A percentile compares a stretch with the other conserved stretches of the same genome.
These are phyloP conservation scores for Alentia gelatinosa DNA, from an alignment of 2,888 invertebrate species.

Conservation along the genomic window DNA sequence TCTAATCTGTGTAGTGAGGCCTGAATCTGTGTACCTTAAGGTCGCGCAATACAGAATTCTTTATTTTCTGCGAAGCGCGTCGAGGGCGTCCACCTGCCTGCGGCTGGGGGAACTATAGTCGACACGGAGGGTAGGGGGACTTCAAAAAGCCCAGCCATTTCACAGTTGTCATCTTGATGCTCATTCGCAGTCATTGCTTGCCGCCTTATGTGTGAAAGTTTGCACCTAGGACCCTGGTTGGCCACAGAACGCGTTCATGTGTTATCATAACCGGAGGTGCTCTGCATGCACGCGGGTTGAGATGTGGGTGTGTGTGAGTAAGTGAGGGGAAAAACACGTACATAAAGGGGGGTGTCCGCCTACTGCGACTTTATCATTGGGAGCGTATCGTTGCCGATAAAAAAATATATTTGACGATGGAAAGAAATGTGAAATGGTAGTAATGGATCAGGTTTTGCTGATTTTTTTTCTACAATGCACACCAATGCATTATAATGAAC, in stretches of 20 bases:
- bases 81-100: background rate
- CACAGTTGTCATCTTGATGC: conserved; percentile 15
- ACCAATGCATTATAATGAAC: no score
- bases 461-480: no score
- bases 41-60: background rate
- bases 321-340: no score
- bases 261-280: background rate
- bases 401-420: no score
- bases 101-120: background rate
- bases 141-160: background rate
- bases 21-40: background rate
- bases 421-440: no score
- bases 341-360: no score
- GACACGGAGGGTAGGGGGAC: background rate
- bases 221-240: background rate
- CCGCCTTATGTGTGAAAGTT: background rate
- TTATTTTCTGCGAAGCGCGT: background rate
- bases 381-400: no score
- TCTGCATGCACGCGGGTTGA: background rate
- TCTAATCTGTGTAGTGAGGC: conserved; percentile 15
- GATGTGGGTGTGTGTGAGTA: no score
- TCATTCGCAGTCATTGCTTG: background rate
- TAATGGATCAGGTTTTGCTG: no score
- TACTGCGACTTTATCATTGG: no score
- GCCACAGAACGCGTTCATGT: background rate